phyloP scores from a whole-genome alignment of 2,797 vertebrate species.

The Neopelma chrysocephalum region DNA sequence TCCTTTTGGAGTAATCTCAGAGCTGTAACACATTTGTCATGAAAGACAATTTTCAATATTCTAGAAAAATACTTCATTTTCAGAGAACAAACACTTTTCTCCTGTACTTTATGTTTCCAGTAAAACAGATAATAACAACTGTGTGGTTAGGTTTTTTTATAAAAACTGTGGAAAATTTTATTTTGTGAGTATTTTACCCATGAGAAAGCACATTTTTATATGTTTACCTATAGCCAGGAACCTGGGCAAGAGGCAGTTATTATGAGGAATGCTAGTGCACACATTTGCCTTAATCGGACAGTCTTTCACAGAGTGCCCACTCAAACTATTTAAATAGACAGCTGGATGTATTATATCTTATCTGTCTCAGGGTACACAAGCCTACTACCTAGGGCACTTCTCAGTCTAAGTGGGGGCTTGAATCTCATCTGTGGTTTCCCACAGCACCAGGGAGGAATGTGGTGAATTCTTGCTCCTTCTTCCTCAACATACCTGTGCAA shows the following conservation, averaged over 20 bases:
- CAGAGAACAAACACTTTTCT: neutral
- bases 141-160: neutral
- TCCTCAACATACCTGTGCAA: neutral
- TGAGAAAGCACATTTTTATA: accelerated
- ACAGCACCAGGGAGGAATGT: neutral
- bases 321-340: neutral
- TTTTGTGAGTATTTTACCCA: neutral
- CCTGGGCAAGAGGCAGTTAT: neutral
- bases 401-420: neutral
- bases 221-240: neutral
- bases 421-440: neutral
- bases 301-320: neutral
- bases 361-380: neutral
- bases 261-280: neutral
- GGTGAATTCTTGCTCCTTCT: neutral
- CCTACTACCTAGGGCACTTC: neutral
- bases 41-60: neutral
- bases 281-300: neutral
- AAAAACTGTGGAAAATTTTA: neutral
- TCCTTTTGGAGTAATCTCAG: neutral
- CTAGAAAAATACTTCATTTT: neutral
- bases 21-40: neutral
- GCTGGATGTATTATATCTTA: neutral
- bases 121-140: neutral
- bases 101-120: neutral